These are phyloP conservation scores for Macrobrachium rosenbergii DNA, from an alignment of 1,140 invertebrate species.

Conservation along the genomic window DNA sequence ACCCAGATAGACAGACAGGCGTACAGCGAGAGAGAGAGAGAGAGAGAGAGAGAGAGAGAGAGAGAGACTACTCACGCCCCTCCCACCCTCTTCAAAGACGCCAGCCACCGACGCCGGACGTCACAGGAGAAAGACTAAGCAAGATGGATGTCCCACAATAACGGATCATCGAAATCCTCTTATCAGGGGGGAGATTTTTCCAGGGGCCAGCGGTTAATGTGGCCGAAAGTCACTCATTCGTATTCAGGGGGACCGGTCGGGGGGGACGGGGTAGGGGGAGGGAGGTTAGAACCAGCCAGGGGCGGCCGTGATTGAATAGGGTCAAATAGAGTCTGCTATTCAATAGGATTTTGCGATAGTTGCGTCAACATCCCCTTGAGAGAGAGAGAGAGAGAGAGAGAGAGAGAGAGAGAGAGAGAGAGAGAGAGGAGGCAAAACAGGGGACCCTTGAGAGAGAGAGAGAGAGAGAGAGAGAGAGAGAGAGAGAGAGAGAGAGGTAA, in stretches of 20 bases:
- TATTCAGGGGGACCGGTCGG: neutral
- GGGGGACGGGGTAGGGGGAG: neutral
- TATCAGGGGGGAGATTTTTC: neutral
- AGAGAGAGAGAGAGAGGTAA: slow-evolving; percentile 17
- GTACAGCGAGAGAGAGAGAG: neutral
- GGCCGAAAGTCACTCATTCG: neutral
- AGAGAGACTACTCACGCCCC: neutral
- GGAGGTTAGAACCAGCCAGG: neutral
- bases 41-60: neutral
- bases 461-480: slow-evolving; percentile 5
- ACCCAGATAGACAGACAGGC: neutral
- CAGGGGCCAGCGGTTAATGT: neutral
- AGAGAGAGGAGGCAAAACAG: too few species aligned
- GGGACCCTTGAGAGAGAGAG: neutral
- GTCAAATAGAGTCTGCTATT: neutral
- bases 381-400: neutral
- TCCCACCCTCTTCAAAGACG: too few species aligned
- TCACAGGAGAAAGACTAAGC: neutral
- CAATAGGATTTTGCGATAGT: neutral
- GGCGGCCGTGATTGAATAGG: neutral
- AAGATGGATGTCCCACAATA: neutral
- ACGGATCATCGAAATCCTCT: neutral
- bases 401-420: slow-evolving; percentile 14
- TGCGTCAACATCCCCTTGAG: neutral
- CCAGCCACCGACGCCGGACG: neutral